phyloP scores from a whole-genome alignment of 2,888 invertebrate genomes.

The Calameuta idolon region DNA sequence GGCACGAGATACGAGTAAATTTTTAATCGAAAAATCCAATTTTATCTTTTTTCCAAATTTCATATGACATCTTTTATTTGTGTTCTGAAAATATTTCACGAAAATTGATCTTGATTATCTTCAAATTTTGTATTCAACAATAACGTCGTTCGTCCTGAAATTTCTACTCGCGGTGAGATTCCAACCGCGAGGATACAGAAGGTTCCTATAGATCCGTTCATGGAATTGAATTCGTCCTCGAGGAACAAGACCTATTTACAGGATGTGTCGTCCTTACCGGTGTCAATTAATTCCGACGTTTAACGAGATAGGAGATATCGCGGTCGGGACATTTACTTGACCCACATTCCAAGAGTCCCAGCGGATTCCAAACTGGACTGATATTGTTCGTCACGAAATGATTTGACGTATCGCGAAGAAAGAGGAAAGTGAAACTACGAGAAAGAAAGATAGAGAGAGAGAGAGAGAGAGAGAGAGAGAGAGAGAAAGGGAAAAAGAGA shows the following conservation, averaged over 20 bases:
- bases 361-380: slow-evolving; percentile 4
- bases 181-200: not conserved
- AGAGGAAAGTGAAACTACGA: not conserved
- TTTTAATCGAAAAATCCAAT: not conserved
- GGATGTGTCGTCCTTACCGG: not conserved
- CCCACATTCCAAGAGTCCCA: not conserved
- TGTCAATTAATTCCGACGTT: not conserved
- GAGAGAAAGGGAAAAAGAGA: not conserved
- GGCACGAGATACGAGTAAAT: too few relatives aligned
- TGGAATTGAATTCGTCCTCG: not conserved
- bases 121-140: not conserved
- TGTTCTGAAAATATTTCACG: fast-evolving
- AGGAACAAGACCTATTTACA: not conserved
- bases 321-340: not conserved
- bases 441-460: not conserved
- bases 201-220: not conserved
- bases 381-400: slow-evolving; percentile 7
- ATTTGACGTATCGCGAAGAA: slow-evolving; percentile 7
- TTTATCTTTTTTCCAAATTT: not conserved
- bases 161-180: not conserved
- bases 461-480: slow-evolving; percentile 2
- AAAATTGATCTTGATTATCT: not conserved
- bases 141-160: not conserved
- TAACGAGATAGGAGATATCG: not conserved
- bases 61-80: not conserved